Conservation (phyloP, 2,113 vertebrate species). For the Sitta europaea region DNA sequence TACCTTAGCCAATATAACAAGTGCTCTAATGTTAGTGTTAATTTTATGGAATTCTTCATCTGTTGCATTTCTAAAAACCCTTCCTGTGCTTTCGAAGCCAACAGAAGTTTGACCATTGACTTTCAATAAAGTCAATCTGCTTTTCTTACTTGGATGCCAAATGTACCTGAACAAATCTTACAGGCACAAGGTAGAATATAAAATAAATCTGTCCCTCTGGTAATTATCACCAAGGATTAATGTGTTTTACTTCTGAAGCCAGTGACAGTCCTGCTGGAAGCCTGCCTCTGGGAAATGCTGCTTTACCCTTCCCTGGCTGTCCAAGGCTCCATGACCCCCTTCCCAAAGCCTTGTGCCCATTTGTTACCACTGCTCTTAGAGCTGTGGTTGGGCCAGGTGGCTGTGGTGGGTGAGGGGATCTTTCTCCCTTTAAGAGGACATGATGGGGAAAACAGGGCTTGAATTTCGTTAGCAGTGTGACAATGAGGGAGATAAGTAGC, state of each 20-base stretch:
- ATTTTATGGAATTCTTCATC: not conserved
- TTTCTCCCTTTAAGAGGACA: slow-evolving; percentile 66
- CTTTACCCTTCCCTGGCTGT: not conserved
- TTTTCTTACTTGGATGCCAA: slow-evolving; percentile 7
- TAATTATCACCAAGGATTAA: not conserved
- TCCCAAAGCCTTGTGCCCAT: not conserved
- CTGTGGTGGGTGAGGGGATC: slow-evolving; percentile 26
- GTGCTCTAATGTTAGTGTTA: not conserved
- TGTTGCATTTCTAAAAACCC: not conserved
- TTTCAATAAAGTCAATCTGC: not conserved
- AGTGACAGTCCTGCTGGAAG: not conserved
- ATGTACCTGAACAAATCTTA: not conserved
- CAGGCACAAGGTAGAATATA: not conserved
- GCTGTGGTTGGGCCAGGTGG: not conserved
- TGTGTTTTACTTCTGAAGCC: not conserved
- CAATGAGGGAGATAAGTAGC: slow-evolving; percentile 90
- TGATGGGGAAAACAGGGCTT: slow-evolving; percentile 72
- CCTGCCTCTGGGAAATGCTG: not conserved
- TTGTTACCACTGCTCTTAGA: not conserved
- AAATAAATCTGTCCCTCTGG: not conserved
- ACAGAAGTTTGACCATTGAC: not conserved
- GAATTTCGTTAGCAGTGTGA: slow-evolving; percentile 82
- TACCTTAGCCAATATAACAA: not conserved
- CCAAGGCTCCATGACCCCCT: not conserved
- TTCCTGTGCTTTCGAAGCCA: not conserved